Base-by-base conservation (phyloP, 2,888 invertebrate species). In the Julus scanicus region DNA sequence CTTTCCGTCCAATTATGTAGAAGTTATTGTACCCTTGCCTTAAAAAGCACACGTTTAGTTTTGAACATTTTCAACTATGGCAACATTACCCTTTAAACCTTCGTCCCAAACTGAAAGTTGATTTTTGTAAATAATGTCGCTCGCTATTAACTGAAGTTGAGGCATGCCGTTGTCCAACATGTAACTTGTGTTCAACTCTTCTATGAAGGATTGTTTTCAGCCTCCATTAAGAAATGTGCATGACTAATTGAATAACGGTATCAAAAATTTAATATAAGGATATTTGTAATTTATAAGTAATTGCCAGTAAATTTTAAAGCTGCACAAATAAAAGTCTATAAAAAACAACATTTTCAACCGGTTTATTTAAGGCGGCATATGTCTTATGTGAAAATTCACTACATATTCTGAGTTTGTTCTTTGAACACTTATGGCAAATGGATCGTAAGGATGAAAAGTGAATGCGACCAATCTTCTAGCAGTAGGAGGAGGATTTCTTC, bases 1-100 rank as follows among this genome's bases (percentile, higher is more conserved):
- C 93, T 99, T 99, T 94, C 99, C 99, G 90, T 97, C 98, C 92
- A 96, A 97, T 92, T 99, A 99, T 93, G 99, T 99, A 91, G 97
- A 97, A 94, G 95, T 99, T 91, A 95, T 97, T 91, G 96, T 97
- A 91, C 97, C 97, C 91, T 94, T 98, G 93, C 97, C 97, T 92
- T 95, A 94, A 94, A 84, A 17, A 29, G 29, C 29, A 29, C 29
- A 29, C 29, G 29, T 29, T 29, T 11, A 29, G 29, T 29, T 29
- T 71, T 11, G 71, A 71, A 29, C 9, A 71, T 71, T 71, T 71
- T 71, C 71, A 20, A 20, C 20, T 20, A 8, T 20, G 17, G 6
- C n/a, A 9, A 20, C 6, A 63, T 20, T 20, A n/a, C 20, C 20
- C 20, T 71, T 71, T 29, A 71, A 29, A 71, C 5, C 29, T 71